Evolutionary conservation across 30 jellyfish, hydroid and myxozoan species (phyloP), one percentile per base, ranked within the genome.

Genomic region (Nemopilema nomurai): DNA sequence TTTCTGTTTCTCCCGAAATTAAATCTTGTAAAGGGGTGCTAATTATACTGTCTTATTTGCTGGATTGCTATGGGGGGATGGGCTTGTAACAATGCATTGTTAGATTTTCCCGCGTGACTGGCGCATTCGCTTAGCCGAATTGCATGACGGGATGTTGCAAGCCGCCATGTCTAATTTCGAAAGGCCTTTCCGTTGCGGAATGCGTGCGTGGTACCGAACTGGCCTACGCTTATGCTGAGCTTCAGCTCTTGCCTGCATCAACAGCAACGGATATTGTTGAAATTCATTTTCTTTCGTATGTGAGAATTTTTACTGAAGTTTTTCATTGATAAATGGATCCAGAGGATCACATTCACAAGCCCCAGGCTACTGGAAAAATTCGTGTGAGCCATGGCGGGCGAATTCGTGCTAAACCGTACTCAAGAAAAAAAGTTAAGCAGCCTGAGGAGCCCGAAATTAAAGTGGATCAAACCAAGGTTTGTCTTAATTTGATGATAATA

Each of bases 161-260:
- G 82, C 92, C 86, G 92, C 92, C 92, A 83, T 83, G 85, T 83
- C 85, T 83, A 83, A 83, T 83, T 83, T 83, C 86, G 92, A 83
- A 79, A 83, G 28, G 66, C 77, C 65, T 51, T 83, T 83, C 87
- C 86, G 82, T 83, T 79, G 89, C 24, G 89, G 89, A 64, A 79
- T 79, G 89, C 81, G 81, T 79, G 89, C 89, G 89, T 79, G 81
- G 66, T 64, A 23, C 26, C 49, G 53, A 25, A 53, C 27, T 79
- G 74, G 89, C 78, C 81, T 65, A 65, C 73, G 32, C 3, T 8
- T 63, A 29, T 32, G 18, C 41, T 8, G 57, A 41, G 13, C 57
- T 41, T 41, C 13, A 3, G 57, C 57, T 41, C 57, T 6, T 41
- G 57, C 13, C 57, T 41, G 13, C 6, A 3, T 41, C 57, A 13